Conservation (phyloP, 2,888 invertebrate genomes). For the Allolobophora icterica region DNA sequence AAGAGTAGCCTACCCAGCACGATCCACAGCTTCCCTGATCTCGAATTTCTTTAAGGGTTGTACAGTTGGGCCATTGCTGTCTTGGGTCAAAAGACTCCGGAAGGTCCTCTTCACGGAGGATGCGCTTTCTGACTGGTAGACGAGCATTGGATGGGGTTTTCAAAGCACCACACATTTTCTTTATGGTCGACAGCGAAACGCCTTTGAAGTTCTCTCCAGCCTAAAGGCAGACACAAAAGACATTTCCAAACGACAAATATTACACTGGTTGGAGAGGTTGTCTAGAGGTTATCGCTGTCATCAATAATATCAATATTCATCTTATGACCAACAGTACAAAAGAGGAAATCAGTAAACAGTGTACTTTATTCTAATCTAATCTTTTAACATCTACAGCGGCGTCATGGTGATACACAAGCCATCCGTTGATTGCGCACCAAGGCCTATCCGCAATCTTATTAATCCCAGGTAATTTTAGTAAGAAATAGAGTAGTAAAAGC, state of each 20-base stretch:
- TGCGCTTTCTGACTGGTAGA: constrained; percentile 37
- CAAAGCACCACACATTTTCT: constrained; percentile 68
- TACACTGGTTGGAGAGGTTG: no score
- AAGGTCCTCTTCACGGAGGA: constrained; percentile 61
- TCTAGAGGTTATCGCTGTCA: no score
- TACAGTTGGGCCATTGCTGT: constrained; percentile 82
- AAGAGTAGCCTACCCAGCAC: constrained; percentile 76
- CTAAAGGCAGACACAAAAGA: constrained; percentile 58
- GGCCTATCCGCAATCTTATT: no score
- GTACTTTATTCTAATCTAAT: no score
- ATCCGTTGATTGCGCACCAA: no score
- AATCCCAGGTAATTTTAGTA: no score
- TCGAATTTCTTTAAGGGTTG: constrained; percentile 72
- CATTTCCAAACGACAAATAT: background rate
- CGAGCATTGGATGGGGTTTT: constrained; percentile 44
- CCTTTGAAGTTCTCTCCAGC: constrained; percentile 79
- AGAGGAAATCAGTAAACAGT: no score
- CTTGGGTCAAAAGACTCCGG: constrained; percentile 84
- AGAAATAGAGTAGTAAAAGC: no score
- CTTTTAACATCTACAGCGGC: no score
- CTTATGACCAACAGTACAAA: no score
- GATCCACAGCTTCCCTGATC: constrained; percentile 79
- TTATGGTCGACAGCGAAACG: constrained; percentile 72
- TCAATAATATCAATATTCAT: no score
- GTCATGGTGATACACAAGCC: no score